Base-by-base conservation (phyloP, 2,113 vertebrate species). In the Rhynchomys soricoides region DNA sequence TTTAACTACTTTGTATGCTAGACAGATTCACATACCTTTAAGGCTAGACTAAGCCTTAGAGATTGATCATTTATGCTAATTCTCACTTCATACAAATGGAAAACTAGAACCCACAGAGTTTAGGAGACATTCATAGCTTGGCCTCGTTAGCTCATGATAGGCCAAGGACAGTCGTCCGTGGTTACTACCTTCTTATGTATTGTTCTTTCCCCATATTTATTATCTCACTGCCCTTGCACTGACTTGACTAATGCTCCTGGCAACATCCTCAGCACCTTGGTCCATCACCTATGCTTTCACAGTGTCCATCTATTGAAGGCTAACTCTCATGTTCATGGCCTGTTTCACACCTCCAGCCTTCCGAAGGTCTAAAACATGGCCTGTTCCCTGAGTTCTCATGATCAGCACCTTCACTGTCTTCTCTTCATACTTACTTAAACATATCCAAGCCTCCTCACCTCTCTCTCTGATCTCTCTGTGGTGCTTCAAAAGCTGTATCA, bases 1-100 rank as follows among this genome's bases (percentile, higher is more conserved):
- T 48, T 89, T 79, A 17, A 86, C 37, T 45, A 55, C 34, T 82
- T 57, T n/a, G 22, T 62, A 3, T 66, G 48, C 22, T 15, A 75
- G 40, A 59, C 86, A 91, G 31, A 89, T 37, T 85, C 52, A 31
- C 71, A 75, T 8, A 78, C 48, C 77, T 89, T 77, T 83, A 24
- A 77, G 57, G 4, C 50, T 89, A 34, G 13, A 59, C 74, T 66
- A 57, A 59, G 90, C 29, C 29, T 81, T 90, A 93, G 24, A 93
- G 52, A 89, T 6, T 52, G 64, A 70, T 45, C 55, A 64, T 48
- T 64, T 64, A 48, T 21, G 74, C 29, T 37, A 79, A 0, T 45
- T 74, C 64, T 88, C 75, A 71, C 16, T 82, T 88, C 73, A 73
- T 24, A 92, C 68, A 91, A 91, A 89, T 93, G 48, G 26, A 94